Base-by-base conservation (phyloP, 2,113 vertebrate species). In the Podiceps cristatus region DNA sequence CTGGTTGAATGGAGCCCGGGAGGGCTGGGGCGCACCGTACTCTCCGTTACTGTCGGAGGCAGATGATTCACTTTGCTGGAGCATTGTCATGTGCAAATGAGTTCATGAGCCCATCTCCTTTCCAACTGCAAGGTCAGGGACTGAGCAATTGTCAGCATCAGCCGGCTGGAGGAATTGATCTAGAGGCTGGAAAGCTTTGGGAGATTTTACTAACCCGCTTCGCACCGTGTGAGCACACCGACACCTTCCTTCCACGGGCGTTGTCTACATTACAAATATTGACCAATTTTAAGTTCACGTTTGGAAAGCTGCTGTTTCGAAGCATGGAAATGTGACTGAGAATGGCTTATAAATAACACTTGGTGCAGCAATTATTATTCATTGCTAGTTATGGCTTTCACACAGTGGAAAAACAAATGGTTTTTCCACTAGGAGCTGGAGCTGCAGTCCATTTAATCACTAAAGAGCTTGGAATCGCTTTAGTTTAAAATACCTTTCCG, bases 31-130 rank as follows among this genome's bases (percentile, higher is more conserved):
- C 85, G 56, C 96, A 9, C 95, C 47, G 93, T 97, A 96, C 93
- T 98, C 97, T 98, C 93, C 91, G 83, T 98, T 96, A 96, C 95
- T 97, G 97, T 98, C 97, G 94, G 95, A 88, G 96, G 97, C 98
- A 98, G 98, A 98, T 98, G 97, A 98, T 98, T 98, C 98, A 97
- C 94, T 98, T 97, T 97, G 96, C 94, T 86, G 91, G 96, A 96
- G 96, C 97, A 97, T 98, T 98, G 98, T 98, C 97, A 98, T 98
- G 97, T 98, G 97, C 94, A 97, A 97, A 98, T 98, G 98, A 98
- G 98, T 98, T 98, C 97, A 98, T 96, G 97, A 98, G 97, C 96
- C 97, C 88, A 96, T 98, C 98, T 98, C 96, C 93, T 97, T 97
- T 98, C 97, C 97, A 96, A 95, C 96, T 97, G 94, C 96, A 97